Evolutionary conservation across 2,888 invertebrate species (phyloP).

Genomic region (Epirrhoe tristata): DNA sequence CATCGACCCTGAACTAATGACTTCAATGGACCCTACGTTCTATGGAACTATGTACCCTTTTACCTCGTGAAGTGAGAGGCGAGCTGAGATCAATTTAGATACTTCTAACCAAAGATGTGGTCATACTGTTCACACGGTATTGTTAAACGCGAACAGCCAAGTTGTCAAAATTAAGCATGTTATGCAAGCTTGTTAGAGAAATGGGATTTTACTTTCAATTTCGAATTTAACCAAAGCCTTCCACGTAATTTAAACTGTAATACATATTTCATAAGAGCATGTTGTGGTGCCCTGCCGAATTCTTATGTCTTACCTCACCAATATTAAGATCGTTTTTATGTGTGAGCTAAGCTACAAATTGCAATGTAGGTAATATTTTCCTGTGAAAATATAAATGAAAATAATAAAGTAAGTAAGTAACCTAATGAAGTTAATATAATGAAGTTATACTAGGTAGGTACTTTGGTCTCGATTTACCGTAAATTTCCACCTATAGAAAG

Average conservation of each 20-base stretch:
- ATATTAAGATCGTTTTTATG: constrained; percentile 18
- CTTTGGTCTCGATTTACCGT: not conserved
- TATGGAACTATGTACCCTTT: constrained; percentile 61
- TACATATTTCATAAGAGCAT: constrained; percentile 24
- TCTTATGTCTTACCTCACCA: constrained; percentile 22
- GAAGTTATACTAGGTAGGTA: no score
- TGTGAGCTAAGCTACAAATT: not conserved
- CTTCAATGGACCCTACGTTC: constrained; percentile 63
- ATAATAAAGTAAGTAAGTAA: no score
- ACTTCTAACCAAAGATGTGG: constrained; percentile 65
- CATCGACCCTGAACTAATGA: constrained; percentile 61
- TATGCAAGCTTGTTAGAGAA: constrained; percentile 63
- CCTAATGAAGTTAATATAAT: no score
- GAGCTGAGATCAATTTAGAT: constrained; percentile 65
- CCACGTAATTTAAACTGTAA: constrained; percentile 30
- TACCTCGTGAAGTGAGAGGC: constrained; percentile 76
- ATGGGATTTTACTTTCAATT: constrained; percentile 34
- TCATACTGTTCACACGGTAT: constrained; percentile 70
- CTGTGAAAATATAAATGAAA: not conserved
- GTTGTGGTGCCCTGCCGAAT: constrained; percentile 28
- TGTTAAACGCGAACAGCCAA: constrained; percentile 58
- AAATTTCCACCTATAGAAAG: not conserved
- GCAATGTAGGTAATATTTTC: constrained; percentile 5
- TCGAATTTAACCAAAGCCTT: constrained; percentile 29
- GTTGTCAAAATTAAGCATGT: constrained; percentile 59